phyloP scores from a whole-genome alignment of 1,140 invertebrate genomes.

The Microplitis mediator region DNA sequence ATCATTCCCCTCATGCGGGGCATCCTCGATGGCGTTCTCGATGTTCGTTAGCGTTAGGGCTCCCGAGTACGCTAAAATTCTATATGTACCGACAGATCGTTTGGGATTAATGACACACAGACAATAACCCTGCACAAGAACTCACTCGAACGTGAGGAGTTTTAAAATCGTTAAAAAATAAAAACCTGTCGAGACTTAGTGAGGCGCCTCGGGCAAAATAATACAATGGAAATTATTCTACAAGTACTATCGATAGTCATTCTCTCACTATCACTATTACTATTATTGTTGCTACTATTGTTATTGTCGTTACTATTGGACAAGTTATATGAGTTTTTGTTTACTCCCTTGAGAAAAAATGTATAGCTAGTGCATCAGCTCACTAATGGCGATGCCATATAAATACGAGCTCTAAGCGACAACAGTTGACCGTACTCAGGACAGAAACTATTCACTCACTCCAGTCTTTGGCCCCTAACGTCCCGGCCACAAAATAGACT shows the following conservation, averaged over 20 bases:
- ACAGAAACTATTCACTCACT: constrained; percentile 22
- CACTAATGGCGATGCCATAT: background rate
- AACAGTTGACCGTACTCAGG: constrained; percentile 9
- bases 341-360: no score
- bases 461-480: background rate
- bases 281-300: background rate
- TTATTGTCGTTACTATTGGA: no score
- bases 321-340: no score
- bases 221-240: constrained; percentile 2
- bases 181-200: background rate
- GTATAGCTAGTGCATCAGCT: background rate
- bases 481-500: constrained; percentile 30
- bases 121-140: background rate
- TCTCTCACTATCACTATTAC: background rate
- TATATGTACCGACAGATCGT: constrained; percentile 33
- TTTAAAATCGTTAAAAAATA: background rate
- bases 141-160: no score
- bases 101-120: constrained; percentile 42
- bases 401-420: background rate
- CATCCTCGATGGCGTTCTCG: constrained; percentile 9
- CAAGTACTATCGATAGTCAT: background rate
- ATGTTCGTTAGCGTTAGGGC: constrained; percentile 39
- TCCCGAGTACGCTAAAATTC: constrained; percentile 23
- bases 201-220: background rate
- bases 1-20: background rate